Percentiles rank a stretch among this genome's conserved stretches.
Conservation (phyloP, 2,113 vertebrate genomes). For the Xenopus borealis region DNA sequence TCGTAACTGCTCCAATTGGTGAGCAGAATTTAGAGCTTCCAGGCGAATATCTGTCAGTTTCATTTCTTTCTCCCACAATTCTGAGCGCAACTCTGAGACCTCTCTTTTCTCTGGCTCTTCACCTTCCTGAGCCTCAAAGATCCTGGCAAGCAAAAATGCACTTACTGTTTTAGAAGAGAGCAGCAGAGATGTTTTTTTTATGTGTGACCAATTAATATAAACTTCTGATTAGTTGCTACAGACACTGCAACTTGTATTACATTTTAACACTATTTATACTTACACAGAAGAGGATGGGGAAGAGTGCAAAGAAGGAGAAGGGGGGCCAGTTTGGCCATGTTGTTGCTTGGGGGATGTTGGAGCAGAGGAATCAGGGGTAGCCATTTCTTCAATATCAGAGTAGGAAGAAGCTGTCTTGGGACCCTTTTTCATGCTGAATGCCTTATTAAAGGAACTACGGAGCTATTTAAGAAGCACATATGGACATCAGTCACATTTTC, state of each 20-base stretch:
- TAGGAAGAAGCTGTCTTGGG: conserved; percentile 85
- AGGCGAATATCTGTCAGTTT: conserved; percentile 90
- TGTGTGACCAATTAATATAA: too few relatives aligned
- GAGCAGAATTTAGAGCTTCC: conserved; percentile 90
- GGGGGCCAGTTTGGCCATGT: conserved; percentile 75
- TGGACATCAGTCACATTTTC: too few relatives aligned
- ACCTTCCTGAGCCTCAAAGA: conserved; percentile 74
- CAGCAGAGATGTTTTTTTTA: too few relatives aligned
- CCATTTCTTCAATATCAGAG: conserved; percentile 92
- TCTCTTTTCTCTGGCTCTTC: conserved; percentile 81
- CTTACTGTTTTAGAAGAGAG: too few relatives aligned
- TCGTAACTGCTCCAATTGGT: conserved; percentile 88
- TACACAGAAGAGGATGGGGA: conserved; percentile 76
- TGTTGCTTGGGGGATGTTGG: conserved; percentile 91
- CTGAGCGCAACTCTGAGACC: conserved; percentile 85
- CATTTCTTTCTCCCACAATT: conserved; percentile 94
- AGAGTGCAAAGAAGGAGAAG: conserved; percentile 67
- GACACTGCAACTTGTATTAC: too few relatives aligned
- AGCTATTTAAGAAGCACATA: conserved; percentile 64
- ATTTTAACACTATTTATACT: conserved; percentile 43
- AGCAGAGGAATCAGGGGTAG: conserved; percentile 88
- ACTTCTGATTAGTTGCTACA: too few relatives aligned
- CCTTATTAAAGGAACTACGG: conserved; percentile 94
- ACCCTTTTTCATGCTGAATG: conserved; percentile 96
- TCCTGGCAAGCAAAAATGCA: conserved; percentile 54